Conservation (phyloP, 2,797 vertebrate species). For the Gadopsis bispinosus region DNA sequence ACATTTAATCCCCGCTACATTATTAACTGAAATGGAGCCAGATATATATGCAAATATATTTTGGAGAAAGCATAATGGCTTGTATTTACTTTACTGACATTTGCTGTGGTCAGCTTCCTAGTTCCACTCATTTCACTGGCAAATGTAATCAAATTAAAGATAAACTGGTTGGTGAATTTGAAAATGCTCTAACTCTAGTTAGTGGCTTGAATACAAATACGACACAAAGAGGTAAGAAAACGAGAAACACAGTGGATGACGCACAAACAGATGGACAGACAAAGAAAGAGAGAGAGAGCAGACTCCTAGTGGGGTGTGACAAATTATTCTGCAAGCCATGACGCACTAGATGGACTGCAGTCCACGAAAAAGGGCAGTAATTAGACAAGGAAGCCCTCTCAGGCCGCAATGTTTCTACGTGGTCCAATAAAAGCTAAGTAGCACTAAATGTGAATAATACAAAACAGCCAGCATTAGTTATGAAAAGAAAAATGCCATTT, state of each 20-base stretch:
- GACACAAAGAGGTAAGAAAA: neutral
- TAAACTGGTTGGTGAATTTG: neutral
- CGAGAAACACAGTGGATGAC: conserved; percentile 26
- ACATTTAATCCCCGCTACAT: conserved; percentile 31
- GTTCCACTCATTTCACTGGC: neutral
- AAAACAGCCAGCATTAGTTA: neutral
- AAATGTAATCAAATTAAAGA: conserved; percentile 19
- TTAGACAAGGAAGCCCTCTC: conserved; percentile 44
- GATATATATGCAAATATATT: conserved; percentile 31
- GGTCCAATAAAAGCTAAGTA: conserved; percentile 19
- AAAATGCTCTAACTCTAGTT: conserved; percentile 16
- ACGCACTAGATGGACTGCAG: conserved; percentile 54
- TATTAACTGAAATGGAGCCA: conserved; percentile 45
- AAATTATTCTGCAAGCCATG: conserved; percentile 67
- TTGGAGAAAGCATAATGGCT: neutral
- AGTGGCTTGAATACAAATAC: conserved; percentile 3
- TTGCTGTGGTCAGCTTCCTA: neutral
- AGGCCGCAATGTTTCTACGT: conserved; percentile 21
- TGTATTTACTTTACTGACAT: neutral
- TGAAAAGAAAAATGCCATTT: neutral
- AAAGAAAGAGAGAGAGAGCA: conserved; percentile 34
- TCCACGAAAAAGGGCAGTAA: conserved; percentile 59
- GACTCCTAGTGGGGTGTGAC: conserved; percentile 64
- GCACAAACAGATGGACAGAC: conserved; percentile 27
- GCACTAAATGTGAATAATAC: conserved; percentile 1